phyloP scores from a whole-genome alignment of 1,140 invertebrate genomes.

The Scaptodrosophila lebanonensis region DNA sequence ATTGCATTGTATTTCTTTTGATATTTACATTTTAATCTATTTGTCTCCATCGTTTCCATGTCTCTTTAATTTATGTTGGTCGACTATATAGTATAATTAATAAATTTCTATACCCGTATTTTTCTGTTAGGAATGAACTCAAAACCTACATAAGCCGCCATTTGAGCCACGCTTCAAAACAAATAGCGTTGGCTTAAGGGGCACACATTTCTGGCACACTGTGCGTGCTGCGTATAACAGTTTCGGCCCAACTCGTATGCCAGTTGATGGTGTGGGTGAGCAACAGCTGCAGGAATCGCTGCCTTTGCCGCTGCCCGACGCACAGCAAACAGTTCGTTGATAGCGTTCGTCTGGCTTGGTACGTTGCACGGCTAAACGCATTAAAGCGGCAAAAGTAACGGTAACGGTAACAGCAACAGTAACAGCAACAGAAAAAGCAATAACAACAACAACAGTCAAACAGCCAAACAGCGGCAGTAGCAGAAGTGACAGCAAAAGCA shows the following conservation, averaged over 20 bases:
- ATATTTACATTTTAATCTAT: too few relatives aligned
- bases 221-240: constrained; percentile 31
- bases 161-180: too few relatives aligned
- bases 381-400: constrained; percentile 9
- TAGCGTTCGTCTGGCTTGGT: constrained; percentile 61
- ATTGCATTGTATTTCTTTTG: too few relatives aligned
- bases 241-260: constrained; percentile 1
- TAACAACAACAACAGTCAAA: constrained; percentile 13
- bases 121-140: too few relatives aligned
- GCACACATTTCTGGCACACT: constrained; percentile 32
- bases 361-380: constrained; percentile 44
- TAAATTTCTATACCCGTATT: too few relatives aligned
- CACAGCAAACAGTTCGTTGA: constrained; percentile 69
- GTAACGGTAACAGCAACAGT: constrained; percentile 8
- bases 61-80: too few relatives aligned
- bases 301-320: constrained; percentile 55
- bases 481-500: constrained; percentile 15
- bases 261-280: constrained; percentile 37
- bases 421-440: constrained; percentile 20
- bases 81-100: too few relatives aligned
- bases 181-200: too few relatives aligned
- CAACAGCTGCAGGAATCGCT: constrained; percentile 32
- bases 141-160: too few relatives aligned
- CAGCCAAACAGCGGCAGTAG: too few relatives aligned
- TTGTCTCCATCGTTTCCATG: too few relatives aligned